Base-by-base conservation (phyloP, 2,113 vertebrate species). In the Otolemur garnettii region DNA sequence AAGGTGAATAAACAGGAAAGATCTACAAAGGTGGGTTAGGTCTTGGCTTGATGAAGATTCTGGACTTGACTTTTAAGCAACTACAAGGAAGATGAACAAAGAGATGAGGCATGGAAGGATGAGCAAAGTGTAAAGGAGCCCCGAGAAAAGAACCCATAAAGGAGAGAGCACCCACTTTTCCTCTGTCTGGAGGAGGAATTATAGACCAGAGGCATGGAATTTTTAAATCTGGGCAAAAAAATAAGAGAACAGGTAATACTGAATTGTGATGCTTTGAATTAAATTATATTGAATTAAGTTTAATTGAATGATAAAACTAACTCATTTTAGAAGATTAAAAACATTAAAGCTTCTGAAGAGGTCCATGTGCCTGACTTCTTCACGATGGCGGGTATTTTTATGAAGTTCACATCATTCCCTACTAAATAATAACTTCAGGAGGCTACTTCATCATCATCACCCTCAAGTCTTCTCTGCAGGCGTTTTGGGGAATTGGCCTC, bases 261-360 rank as follows among this genome's bases (percentile, higher is more conserved):
- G 71, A 92, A 64, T 22, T 84, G n/a, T 88, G 26, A 59, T 42
- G 5, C 33, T 64, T 0, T 28, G 3, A 72, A n/a, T 74, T 66
- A 62, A 88, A 57, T 78, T 38, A 10, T n/a, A n/a, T 26, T 62
- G 14, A 38, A 35, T 28, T 53, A 33, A 85, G n/a, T 59, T 81
- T 57, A 77, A 66, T 3, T 72, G 42, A 59, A 35, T 38, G 33
- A 60, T 33, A 68, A 88, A 68, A 77, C 53, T 53, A 59, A 92
- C 28, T 60, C 24, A 55, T 77, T 90, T 94, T n/a, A n/a, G 59
- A 89, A 89, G 24, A 78, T 79, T 79, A 77, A 71, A 30, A 87
- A 66, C 85, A 17, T 18, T 50, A 35, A 87, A 66, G 35, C 19
- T 62, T 68, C 59, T 55, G 28, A 35, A 33, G 1, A 87, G 8